Base-by-base conservation (phyloP, 2,797 vertebrate species). In the Myiothlypis coronata region DNA sequence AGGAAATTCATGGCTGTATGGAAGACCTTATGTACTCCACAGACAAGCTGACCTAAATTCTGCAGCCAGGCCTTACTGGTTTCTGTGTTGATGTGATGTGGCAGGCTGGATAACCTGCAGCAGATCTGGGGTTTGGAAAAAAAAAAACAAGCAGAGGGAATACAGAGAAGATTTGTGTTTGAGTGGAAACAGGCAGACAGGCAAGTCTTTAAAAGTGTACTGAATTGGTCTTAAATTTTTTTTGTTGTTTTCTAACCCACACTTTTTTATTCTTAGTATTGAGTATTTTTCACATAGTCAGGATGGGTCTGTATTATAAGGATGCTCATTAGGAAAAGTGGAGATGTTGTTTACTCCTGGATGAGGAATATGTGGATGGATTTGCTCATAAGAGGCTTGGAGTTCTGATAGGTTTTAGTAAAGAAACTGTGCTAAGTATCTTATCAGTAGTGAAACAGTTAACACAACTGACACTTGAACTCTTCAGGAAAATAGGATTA, bases 41-140 rank as follows among this genome's bases (percentile, higher is more conserved):
- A 95, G 94, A 88, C 91, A 22, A 91, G 94, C 64, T 97, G 96
- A 97, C 96, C 94, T 97, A 87, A 94, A 96, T 96, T 90, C 89
- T 77, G 74, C 77, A 94, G 68, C 87, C 71, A 70, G 81, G 68
- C 87, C 49, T 63, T 89, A 28, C 74, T 94, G 91, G 49, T 70
- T 90, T 91, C 85, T 90, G 56, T 5, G 3, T 27, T 81, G 87
- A 87, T 94, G 63, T 47, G 67, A 67, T 91, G 68, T 91, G 85
- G 70, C 95, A 91, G 91, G 61, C 67, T 80, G 78, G 80, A 84
- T 74, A 91, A 94, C 85, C 70, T 70, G 74, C 80, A 74, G 89
- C 47, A 72, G 55, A 81, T 86, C 65, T 85, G 41, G 13, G 26
- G 41, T 60, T 90, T 15, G 39, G 39, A 16, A 41, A 13, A 27